These are phyloP conservation scores for Rhipidura dahli DNA, from an alignment of 2,113 vertebrate species.

Conservation along the genomic window DNA sequence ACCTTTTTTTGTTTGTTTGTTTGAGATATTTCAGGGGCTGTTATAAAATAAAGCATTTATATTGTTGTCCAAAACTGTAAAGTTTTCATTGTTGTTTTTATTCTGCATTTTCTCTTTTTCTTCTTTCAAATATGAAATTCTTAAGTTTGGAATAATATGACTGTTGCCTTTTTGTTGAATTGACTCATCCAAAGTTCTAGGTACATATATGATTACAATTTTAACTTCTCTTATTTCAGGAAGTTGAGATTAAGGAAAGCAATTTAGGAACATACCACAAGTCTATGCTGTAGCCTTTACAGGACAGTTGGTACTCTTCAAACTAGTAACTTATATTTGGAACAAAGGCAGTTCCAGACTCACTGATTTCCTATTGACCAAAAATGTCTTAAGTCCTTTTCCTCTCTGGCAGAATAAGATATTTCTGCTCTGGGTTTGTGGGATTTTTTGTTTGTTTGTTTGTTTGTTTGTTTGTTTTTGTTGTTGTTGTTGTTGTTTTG, in stretches of 20 bases:
- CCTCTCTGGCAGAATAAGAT: not conserved
- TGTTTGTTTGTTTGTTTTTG: not conserved
- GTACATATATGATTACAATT: not conserved
- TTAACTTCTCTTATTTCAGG: not conserved
- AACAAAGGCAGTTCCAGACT: not conserved
- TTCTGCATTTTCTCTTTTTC: not conserved
- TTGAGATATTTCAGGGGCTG: not conserved
- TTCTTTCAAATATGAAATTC: not conserved
- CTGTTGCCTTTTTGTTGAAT: not conserved
- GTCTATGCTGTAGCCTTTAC: not conserved
- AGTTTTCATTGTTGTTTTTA: not conserved
- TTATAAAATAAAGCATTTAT: not conserved
- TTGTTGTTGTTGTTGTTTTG: not conserved
- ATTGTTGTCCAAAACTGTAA: not conserved
- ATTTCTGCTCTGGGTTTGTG: rapidly evolving
- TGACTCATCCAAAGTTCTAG: not conserved
- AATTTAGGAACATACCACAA: not conserved
- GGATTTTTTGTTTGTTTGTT: too few species aligned
- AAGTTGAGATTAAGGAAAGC: not conserved
- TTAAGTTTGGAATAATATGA: not conserved
- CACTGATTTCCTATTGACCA: not conserved
- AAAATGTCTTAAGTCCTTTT: not conserved
- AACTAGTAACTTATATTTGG: not conserved
- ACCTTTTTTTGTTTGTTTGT: not conserved
- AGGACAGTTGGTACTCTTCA: not conserved